Evolutionary conservation across 2,113 vertebrate genomes (phyloP).

Genomic region (Pangasianodon hypophthalmus): DNA sequence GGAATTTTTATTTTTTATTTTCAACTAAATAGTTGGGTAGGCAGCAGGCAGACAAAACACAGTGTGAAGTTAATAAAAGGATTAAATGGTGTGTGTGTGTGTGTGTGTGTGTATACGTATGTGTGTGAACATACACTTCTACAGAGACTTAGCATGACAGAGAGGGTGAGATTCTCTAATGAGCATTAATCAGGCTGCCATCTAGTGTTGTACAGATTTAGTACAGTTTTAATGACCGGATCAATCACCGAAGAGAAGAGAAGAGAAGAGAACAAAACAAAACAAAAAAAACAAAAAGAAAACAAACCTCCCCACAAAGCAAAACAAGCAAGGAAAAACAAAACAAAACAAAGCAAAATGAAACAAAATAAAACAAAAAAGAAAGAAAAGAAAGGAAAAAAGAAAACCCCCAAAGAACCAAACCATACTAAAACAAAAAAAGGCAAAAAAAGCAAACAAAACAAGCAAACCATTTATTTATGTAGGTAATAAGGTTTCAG

Average conservation of each 20-base stretch:
- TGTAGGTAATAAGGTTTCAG: no score
- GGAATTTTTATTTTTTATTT: neutral
- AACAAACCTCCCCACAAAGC: neutral
- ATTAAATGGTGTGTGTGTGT: neutral
- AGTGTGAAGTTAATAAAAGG: neutral
- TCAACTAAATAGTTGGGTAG: neutral
- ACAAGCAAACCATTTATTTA: neutral
- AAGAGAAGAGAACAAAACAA: neutral
- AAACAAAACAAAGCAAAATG: neutral
- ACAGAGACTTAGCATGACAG: neutral
- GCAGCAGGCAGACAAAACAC: neutral
- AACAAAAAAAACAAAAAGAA: neutral
- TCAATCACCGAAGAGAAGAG: neutral
- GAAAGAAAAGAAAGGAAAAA: neutral
- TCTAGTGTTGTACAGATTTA: conserved; percentile 54
- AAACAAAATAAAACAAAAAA: neutral
- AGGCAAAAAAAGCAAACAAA: neutral
- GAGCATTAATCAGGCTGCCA: conserved; percentile 54
- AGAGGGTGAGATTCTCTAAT: conserved; percentile 14
- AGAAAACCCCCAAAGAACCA: neutral
- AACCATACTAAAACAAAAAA: neutral
- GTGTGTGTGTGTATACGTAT: conserved; percentile 11
- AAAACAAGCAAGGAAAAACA: neutral
- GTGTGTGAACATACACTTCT: neutral
- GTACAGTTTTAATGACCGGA: conserved; percentile 28